These are phyloP conservation scores for Pogonocherus hispidulus DNA, from an alignment of 2,888 invertebrate species.

Conservation along the genomic window DNA sequence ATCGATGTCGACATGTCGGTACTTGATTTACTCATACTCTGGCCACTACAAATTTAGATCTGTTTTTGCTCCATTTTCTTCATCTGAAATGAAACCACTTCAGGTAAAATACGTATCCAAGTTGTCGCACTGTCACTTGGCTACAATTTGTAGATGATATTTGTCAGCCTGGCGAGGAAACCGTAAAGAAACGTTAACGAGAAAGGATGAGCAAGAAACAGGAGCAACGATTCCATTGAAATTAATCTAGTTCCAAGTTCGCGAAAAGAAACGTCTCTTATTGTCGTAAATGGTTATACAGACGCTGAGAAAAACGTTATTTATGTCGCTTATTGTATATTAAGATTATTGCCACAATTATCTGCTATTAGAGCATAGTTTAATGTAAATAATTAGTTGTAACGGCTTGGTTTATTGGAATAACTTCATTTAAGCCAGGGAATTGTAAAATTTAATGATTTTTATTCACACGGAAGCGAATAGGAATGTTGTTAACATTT, in stretches of 20 bases:
- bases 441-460: conserved; percentile 24
- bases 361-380: conserved; percentile 46
- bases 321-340: conserved; percentile 52
- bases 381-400: conserved; percentile 50
- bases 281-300: conserved; percentile 40
- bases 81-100: too few relatives aligned
- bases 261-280: conserved; percentile 40
- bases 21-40: too few relatives aligned
- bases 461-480: conserved; percentile 15
- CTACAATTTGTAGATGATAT: conserved; percentile 41
- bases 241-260: conserved; percentile 54
- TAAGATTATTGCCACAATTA: conserved; percentile 53
- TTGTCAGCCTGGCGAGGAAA: conserved; percentile 38
- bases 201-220: conserved; percentile 39
- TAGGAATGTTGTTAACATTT: conserved; percentile 49
- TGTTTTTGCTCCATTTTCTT: too few relatives aligned
- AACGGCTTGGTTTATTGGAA: conserved; percentile 47
- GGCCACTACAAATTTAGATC: too few relatives aligned
- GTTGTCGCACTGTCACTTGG: conserved; percentile 23
- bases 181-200: conserved; percentile 33
- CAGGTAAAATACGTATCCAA: conserved; percentile 39
- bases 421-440: conserved; percentile 44
- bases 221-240: conserved; percentile 51
- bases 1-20: too few relatives aligned
- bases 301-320: conserved; percentile 48